Evolutionary conservation across 1,140 invertebrate species (phyloP), one percentile per base, ranked within the genome.

Genomic region (Drosophila ambigua): DNA sequence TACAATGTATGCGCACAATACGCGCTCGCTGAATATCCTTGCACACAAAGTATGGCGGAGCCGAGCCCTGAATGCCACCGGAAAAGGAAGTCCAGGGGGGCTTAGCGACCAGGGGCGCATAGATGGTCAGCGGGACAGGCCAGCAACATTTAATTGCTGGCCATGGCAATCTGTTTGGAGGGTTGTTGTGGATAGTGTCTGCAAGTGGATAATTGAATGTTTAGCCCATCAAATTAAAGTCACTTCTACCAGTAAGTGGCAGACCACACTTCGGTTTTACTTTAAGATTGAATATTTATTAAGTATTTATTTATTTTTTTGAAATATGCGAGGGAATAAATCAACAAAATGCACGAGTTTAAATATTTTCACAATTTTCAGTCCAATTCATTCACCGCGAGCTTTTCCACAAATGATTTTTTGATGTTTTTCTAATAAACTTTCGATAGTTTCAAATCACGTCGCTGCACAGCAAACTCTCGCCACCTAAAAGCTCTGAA

Each of bases 151-250:
- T 84, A 84, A 84, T 85, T 82, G 74, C 75, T 51, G 24, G 41
- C 76, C 48, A 2, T 48, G 68, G 69, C 54, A 65, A 50, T 63
- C 13, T 41, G 45, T 24, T 68, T 54, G 31, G 41, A 60, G 57
- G 39, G 35, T 46, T 11, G 20, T 9, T 44, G 15, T n/a, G 15
- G 41, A 60, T 35, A 35, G 50, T 5, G 28, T n/a, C 15, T 16
- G 52, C 44, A 71, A 68, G 74, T 51, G 69, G 26, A 31, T 85
- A 83, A 83, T 83, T 85, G 77, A 83, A 77, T 83, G 73, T 77
- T 80, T 50, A 77, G 62, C 61, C 24, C 46, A 60, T 65, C 50
- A 51, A 82, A 81, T 82, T 67, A 59, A 59, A 60, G 58, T 53
- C 54, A 24, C 9, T 43, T 35, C 41, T 23, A 4, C 31, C 3